A percentile compares a stretch with the other conserved stretches of the same genome.
Conservation (phyloP, 2,113 vertebrate species). For the Campylomormyrus tamandua region DNA sequence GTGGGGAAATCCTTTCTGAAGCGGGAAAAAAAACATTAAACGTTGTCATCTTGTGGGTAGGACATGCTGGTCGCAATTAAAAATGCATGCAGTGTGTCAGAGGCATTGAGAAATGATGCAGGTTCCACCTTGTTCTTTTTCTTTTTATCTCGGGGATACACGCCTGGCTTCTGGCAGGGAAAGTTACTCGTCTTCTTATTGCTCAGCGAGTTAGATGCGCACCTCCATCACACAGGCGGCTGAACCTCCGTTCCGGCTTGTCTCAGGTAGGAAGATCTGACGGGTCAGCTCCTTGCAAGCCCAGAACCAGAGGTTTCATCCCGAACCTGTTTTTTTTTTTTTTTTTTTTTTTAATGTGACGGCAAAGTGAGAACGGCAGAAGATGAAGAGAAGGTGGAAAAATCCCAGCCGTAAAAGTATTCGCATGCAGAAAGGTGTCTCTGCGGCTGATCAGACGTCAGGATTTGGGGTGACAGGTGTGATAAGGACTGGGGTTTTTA, state of each 20-base stretch:
- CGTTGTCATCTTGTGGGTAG: background rate
- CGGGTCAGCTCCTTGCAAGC: conserved; percentile 24
- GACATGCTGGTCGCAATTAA: background rate
- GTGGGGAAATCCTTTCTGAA: background rate
- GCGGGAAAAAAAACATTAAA: background rate
- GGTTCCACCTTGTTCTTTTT: background rate
- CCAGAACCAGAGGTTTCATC: conserved; percentile 15
- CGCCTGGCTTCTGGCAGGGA: conserved; percentile 35
- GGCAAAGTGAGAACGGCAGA: background rate
- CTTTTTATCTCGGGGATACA: conserved; percentile 22
- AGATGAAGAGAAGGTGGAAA: background rate
- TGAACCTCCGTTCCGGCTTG: conserved; percentile 47
- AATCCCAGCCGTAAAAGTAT: background rate
- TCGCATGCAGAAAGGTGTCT: background rate
- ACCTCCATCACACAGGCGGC: conserved; percentile 27
- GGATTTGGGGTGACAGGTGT: background rate
- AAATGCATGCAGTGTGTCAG: background rate
- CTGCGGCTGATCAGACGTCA: background rate
- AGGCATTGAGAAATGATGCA: background rate
- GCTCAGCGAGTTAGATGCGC: conserved; percentile 28
- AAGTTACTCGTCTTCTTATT: conserved; percentile 30
- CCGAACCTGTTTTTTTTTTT: background rate
- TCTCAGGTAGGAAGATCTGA: conserved; percentile 28
- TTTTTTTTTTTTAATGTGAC: background rate
- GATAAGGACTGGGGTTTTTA: background rate